Conservation (phyloP, 2,888 invertebrate species). For the Perizoma affinitatum region DNA sequence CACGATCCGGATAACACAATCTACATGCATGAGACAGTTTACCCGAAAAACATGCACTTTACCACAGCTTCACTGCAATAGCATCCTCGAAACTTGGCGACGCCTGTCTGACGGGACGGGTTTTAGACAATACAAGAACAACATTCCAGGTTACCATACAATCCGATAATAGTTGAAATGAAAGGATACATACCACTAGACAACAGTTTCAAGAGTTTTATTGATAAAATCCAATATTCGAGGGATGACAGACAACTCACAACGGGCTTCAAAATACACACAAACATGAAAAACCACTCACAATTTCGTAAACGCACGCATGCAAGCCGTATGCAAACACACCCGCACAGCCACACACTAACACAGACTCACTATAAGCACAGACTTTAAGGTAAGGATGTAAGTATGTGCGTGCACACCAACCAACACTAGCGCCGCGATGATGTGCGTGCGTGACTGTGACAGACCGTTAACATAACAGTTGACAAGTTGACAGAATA, state of each 20-base stretch:
- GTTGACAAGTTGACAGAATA: too few relatives aligned
- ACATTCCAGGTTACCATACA: constrained; percentile 44
- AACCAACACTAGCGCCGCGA: too few relatives aligned
- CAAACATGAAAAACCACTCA: constrained; percentile 70
- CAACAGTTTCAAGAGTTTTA: constrained; percentile 79
- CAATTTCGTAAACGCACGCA: constrained; percentile 65
- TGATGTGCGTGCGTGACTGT: too few relatives aligned
- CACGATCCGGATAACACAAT: constrained; percentile 67
- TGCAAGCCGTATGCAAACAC: constrained; percentile 38
- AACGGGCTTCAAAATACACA: constrained; percentile 80
- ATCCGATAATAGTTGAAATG: constrained; percentile 41
- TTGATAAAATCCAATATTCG: constrained; percentile 80
- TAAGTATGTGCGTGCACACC: too few relatives aligned
- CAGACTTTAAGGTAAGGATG: too few relatives aligned
- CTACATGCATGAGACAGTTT: constrained; percentile 39
- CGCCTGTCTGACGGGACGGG: constrained; percentile 74
- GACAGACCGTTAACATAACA: too few relatives aligned
- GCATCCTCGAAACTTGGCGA: constrained; percentile 57
- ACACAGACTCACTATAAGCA: neutral
- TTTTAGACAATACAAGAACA: constrained; percentile 48
- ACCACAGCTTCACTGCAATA: constrained; percentile 37
- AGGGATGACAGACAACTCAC: constrained; percentile 72
- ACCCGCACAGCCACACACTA: constrained; percentile 56
- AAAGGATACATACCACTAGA: constrained; percentile 70
- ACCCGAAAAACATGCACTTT: constrained; percentile 47